phyloP scores from a whole-genome alignment of 1,140 invertebrate species.

The Macrocentrus cingulum region DNA sequence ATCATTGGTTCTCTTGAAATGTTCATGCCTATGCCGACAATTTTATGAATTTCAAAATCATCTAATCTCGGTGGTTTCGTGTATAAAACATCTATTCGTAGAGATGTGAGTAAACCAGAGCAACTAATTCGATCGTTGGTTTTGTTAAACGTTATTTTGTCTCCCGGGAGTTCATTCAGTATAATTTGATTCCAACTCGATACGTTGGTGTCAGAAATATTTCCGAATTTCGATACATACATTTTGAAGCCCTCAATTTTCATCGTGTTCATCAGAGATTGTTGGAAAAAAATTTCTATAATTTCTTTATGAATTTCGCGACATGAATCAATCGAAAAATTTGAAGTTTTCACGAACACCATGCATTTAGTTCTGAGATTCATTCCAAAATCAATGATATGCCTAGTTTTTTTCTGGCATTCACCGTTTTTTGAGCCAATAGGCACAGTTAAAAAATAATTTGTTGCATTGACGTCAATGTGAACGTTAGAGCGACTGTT shows the following conservation, averaged over 20 bases:
- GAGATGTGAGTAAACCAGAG: constrained; percentile 53
- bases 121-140: constrained; percentile 46
- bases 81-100: constrained; percentile 60
- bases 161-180: constrained; percentile 44
- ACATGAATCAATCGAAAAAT: constrained; percentile 54
- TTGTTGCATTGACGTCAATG: constrained; percentile 38
- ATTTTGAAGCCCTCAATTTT: constrained; percentile 39
- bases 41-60: constrained; percentile 46
- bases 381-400: constrained; percentile 57
- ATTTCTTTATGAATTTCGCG: constrained; percentile 54
- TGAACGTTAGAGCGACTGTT: no score
- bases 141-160: constrained; percentile 34
- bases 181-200: constrained; percentile 63
- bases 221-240: constrained; percentile 64
- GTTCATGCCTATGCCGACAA: constrained; percentile 46
- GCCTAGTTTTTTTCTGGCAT: constrained; percentile 50
- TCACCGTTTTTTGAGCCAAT: constrained; percentile 44
- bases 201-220: constrained; percentile 52
- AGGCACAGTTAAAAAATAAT: constrained; percentile 55
- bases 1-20: constrained; percentile 43
- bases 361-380: constrained; percentile 57
- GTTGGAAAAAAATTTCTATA: constrained; percentile 45
- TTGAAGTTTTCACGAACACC: constrained; percentile 36
- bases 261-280: constrained; percentile 43
- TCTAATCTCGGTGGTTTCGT: constrained; percentile 43